phyloP scores from a whole-genome alignment of 2,888 invertebrate species.

The Eilema griseolum region DNA sequence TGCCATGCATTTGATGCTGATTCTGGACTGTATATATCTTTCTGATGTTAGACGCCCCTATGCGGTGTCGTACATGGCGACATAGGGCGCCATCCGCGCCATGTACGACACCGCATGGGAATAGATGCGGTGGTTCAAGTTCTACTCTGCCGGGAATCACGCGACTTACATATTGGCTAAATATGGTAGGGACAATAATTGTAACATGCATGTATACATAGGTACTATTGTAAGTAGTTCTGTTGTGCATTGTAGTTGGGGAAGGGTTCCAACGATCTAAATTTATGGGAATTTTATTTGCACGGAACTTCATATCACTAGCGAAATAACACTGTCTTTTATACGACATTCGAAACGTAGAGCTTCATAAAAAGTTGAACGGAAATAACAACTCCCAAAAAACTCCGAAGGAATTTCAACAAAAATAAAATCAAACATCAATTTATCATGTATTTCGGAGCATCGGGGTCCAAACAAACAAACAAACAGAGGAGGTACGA shows the following conservation, averaged over 20 bases:
- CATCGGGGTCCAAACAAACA: slow-evolving; percentile 22
- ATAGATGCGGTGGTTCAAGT: too few relatives aligned
- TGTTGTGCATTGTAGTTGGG: neutral
- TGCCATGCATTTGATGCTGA: too few relatives aligned
- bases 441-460: slow-evolving; percentile 40
- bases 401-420: slow-evolving; percentile 14
- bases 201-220: too few relatives aligned
- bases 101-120: too few relatives aligned
- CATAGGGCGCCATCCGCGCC: too few relatives aligned
- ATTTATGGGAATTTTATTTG: neutral
- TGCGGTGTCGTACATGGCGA: too few relatives aligned
- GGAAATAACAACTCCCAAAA: slow-evolving; percentile 21
- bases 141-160: too few relatives aligned
- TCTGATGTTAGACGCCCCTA: too few relatives aligned
- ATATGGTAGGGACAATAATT: too few relatives aligned
- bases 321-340: neutral
- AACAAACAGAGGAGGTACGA: slow-evolving; percentile 38
- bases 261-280: neutral
- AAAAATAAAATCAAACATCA: slow-evolving; percentile 36
- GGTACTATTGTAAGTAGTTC: too few relatives aligned
- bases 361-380: slow-evolving; percentile 13
- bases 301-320: neutral
- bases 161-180: too few relatives aligned
- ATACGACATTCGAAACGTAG: neutral
- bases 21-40: too few relatives aligned